Conservation (phyloP, 2,113 vertebrate species). For the Ciconia maguari region DNA sequence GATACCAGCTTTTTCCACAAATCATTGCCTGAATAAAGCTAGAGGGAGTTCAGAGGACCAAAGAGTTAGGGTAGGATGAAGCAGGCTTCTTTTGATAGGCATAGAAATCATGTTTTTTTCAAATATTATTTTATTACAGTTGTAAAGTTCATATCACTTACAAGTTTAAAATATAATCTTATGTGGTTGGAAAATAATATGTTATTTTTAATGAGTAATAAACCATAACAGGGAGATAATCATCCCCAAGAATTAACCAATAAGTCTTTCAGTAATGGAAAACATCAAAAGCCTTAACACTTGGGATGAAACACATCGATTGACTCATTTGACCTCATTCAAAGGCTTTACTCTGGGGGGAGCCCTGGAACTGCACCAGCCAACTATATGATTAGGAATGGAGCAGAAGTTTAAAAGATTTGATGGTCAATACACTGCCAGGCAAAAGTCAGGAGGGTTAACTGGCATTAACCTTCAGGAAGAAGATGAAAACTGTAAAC, state of each 20-base stretch:
- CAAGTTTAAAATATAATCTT: neutral
- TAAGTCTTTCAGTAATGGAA: neutral
- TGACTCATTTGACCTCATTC: neutral
- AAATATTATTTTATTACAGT: neutral
- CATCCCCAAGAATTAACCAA: accelerated
- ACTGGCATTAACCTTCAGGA: neutral
- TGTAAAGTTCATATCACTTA: neutral
- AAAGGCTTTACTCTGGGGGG: accelerated
- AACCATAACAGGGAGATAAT: neutral
- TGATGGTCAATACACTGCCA: neutral
- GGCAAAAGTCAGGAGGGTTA: neutral
- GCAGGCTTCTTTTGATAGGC: neutral
- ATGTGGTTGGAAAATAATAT: accelerated
- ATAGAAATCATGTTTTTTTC: accelerated
- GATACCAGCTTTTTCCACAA: neutral
- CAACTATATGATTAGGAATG: neutral
- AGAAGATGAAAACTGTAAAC: neutral
- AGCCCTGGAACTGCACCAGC: neutral
- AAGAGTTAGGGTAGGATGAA: neutral
- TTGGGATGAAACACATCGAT: neutral
- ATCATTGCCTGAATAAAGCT: neutral
- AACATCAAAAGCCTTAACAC: neutral
- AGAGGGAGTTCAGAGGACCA: neutral
- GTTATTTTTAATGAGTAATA: neutral
- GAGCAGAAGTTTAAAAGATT: neutral